A percentile compares a stretch with the other conserved stretches of the same genome.
Evolutionary conservation across 2,797 vertebrate species (phyloP).

Genomic region (Falco columbarius): DNA sequence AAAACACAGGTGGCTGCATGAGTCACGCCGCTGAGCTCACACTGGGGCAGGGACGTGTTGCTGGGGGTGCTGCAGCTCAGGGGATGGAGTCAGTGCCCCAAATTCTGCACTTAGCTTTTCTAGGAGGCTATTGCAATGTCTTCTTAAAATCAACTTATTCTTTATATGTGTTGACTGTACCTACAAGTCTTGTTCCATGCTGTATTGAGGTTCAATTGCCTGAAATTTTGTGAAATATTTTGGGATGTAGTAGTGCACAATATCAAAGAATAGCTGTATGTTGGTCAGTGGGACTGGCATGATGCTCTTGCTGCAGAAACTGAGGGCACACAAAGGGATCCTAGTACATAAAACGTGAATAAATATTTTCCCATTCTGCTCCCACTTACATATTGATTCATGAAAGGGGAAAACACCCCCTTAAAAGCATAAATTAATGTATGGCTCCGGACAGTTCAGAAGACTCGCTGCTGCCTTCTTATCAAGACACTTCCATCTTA

Average conservation of each 20-base stretch:
- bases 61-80: background rate
- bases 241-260: background rate
- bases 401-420: background rate
- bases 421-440: background rate
- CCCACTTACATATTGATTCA: background rate
- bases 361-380: background rate
- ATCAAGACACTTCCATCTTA: background rate
- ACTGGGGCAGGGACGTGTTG: background rate
- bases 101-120: background rate
- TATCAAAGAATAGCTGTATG: background rate
- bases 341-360: background rate
- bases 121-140: background rate
- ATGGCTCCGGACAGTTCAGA: background rate
- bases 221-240: background rate
- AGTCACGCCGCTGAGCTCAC: accelerated
- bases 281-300: background rate
- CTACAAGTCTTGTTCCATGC: background rate
- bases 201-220: background rate
- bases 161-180: accelerated
- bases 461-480: background rate
- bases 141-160: background rate
- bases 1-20: accelerated
- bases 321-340: background rate
- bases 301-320: background rate
- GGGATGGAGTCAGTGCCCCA: background rate